Evolutionary conservation across 2,888 invertebrate genomes (phyloP), one percentile per base, ranked within the genome.

Genomic region (Polydrusus pterygomalis): DNA sequence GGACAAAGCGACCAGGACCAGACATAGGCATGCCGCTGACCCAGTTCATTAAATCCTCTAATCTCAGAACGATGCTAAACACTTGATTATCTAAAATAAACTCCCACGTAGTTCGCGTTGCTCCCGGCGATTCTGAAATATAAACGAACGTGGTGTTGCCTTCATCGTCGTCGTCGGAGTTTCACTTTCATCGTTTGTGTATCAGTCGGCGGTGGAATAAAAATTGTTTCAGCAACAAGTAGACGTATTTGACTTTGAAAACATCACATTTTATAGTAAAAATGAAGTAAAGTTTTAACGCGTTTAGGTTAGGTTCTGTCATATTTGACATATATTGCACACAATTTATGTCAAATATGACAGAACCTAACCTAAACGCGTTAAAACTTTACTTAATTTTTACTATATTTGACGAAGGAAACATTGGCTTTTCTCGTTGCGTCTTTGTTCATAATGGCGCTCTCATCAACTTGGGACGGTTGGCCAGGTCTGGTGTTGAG

Each of bases 31-130:
- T 70, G 64, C 64, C 69, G 69, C 70, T 74, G 74, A 74, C 74
- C 74, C 56, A 74, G 63, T 74, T 74, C 64, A 71, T 71, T 70
- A 65, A 64, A 65, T 72, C 58, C 72, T 58, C 64, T 72, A 64
- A 72, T 72, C 47, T 56, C 47, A 45, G 38, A 75, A 75, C 58
- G 65, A 73, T 67, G 75, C 73, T 60, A 73, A 67, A 73, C 73
- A 71, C 58, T 75, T 67, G 70, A 75, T 75, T 70, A 70, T 75
- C 75, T 75, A 63, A 67, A 69, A 69, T 51, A 75, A 65, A 70
- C 70, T 47, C 73, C 73, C 73, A 68, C 73, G 63, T 63, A 64
- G 62, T 54, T 49, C 54, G 40, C 49, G 64, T 47, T 43, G 54
- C 34, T n/a, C 40, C 54, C 34, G 67, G 51, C 47, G 49, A 34